Evolutionary conservation across 1,140 invertebrate species (phyloP), one percentile per base, ranked within the genome.

Genomic region (Drosophila lini): DNA sequence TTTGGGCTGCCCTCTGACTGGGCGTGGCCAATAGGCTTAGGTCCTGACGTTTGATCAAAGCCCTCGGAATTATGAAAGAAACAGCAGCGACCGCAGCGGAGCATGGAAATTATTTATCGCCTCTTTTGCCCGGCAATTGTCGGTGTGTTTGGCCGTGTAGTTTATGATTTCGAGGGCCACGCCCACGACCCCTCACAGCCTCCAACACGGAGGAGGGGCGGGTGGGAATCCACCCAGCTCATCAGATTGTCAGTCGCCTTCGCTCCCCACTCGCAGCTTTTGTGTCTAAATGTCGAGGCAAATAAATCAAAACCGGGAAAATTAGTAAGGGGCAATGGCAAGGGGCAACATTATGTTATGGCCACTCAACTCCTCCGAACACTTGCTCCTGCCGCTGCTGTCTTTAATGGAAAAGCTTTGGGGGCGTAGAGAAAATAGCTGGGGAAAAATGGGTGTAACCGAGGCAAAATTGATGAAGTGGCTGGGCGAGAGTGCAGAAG

Each of bases 11-110:
- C 13, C 41, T 58, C 41, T 61, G 69, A 44, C 19, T 31, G 59
- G 59, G 63, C 47, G 74, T 65, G 59, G 63, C 61, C 74, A 80
- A 84, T 77, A 80, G 81, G 82, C 82, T 86, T 86, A 79, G 62
- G 73, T 56, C 55, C 52, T 86, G 82, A 85, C 82, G 82, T 85
- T 78, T 85, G 81, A 84, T 84, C 81, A 85, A 84, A 85, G 74
- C 78, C 68, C 80, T 58, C 48, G 63, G 82, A 85, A 86, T 86
- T 85, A 85, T 85, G 82, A 85, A 79, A 68, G 81, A 77, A 50
- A 34, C 47, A 10, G 34, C 63, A 50, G 62, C 65, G 32, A 61
- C 74, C 57, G 60, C 75, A 82, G 68, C 40, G 19, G 40, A 53
- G 61, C 64, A 75, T 44, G 50, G 62, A 81, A 85, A 85, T 86